Base-by-base conservation (phyloP, 2,888 invertebrate genomes). In the Ectobius pallidus region DNA sequence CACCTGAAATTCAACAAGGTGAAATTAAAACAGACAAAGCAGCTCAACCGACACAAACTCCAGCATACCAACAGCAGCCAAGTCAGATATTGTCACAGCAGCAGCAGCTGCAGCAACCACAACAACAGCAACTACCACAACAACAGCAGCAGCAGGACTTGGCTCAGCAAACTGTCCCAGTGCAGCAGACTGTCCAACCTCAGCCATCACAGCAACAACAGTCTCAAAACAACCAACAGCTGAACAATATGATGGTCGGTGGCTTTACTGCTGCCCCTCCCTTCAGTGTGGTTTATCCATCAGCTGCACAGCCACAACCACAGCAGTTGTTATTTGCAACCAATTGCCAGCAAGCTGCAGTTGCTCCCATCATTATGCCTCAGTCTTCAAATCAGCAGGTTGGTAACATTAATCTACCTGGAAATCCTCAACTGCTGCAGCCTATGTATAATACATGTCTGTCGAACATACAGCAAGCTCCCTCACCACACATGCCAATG, bases 121-220 rank as follows among this genome's bases (percentile, higher is more conserved):
- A 25, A 9, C 44, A 67, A 77, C 81, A 81, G 18, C 81, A 86
- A 69, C 84, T 85, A 0, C 87, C 87, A 70, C 86, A 87, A 77
- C 86, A 86, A 76, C 79, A 84, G 52, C 84, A 65, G 22, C 65
- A 39, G 69, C 80, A 87, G 44, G 84, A 86, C 0, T 82, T 86
- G 58, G 80, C 86, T 34, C 84, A 87, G 0, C 85, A 86, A 70
- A 86, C 1, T 1, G 30, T 30, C 30, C 61, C 2, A 0, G 4
- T 85, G 75, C 85, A 85, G 16, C 27, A 6, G 11, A 27, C 14
- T 27, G 30, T 30, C 16, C 30, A 27, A 2, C 7, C 77, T 32
- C 86, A 85, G 71, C 85, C 85, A 75, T 83, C 85, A 0, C 85
- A 84, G 73, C 84, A 85, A 46, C 77, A 75, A 32, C 76, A 77